Evolutionary conservation across 2,888 invertebrate species (phyloP).

Genomic region (Machimus rusticus): DNA sequence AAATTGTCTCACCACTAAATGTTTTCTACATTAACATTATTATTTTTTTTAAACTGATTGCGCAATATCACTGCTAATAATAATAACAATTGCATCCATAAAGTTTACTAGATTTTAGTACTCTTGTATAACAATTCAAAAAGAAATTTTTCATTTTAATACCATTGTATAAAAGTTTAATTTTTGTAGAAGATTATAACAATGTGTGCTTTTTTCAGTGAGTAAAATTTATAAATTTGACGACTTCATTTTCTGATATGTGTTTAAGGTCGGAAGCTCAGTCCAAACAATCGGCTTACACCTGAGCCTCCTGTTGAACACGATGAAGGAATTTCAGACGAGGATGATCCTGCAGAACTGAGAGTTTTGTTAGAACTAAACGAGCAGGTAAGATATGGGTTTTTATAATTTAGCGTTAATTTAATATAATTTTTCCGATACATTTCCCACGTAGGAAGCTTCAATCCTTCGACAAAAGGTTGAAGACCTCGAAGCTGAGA

Average conservation of each 20-base stretch:
- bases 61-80: background rate
- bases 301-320: constrained; percentile 74
- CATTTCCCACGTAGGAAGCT: constrained; percentile 69
- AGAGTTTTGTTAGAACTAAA: constrained; percentile 85
- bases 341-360: constrained; percentile 84
- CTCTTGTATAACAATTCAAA: background rate
- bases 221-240: background rate
- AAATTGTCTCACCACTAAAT: background rate
- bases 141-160: background rate
- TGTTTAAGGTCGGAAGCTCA: constrained; percentile 70
- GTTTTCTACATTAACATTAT: background rate
- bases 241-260: background rate
- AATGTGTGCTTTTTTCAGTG: background rate
- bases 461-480: constrained; percentile 82
- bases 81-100: background rate
- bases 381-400: constrained; percentile 70
- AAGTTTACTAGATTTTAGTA: background rate
- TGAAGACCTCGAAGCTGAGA: constrained; percentile 83
- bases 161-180: background rate
- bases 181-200: background rate
- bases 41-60: background rate
- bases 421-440: background rate
- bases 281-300: constrained; percentile 71
- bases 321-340: constrained; percentile 77
- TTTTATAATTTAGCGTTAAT: background rate